Evolutionary conservation across 2,888 invertebrate genomes (phyloP).

Genomic region (Tachina lurida): DNA sequence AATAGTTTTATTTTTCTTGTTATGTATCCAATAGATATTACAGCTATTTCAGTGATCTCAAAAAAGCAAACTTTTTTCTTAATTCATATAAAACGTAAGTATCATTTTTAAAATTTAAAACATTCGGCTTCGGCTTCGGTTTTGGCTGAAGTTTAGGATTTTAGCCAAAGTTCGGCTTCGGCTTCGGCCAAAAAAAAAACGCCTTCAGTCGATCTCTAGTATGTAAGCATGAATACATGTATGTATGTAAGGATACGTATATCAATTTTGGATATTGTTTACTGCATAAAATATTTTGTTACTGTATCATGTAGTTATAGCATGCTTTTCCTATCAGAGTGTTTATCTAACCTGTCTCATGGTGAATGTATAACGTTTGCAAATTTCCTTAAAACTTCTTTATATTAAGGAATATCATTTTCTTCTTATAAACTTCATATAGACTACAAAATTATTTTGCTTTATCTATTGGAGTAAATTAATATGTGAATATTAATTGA

Average conservation of each 20-base stretch:
- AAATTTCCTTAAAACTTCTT: constrained; percentile 4
- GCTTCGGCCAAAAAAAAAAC: no score
- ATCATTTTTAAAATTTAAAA: no score
- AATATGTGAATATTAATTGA: constrained; percentile 69
- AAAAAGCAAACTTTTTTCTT: no score
- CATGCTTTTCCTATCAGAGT: background rate
- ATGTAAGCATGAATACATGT: no score
- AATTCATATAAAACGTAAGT: no score
- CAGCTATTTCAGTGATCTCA: no score
- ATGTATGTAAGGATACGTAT: background rate
- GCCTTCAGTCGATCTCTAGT: no score
- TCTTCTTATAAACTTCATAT: background rate
- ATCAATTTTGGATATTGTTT: background rate
- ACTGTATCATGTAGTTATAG: constrained; percentile 12
- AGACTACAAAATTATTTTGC: constrained; percentile 8
- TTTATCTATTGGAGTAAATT: constrained; percentile 52
- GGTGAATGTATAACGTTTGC: background rate
- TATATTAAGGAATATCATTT: constrained; percentile 18
- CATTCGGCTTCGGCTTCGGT: no score
- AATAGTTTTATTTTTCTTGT: no score
- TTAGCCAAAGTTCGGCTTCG: no score
- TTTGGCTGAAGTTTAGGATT: no score
- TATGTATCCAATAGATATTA: no score
- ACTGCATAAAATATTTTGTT: constrained; percentile 13
- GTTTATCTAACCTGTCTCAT: constrained; percentile 1